These are phyloP conservation scores for Apteryx mantelli DNA, from an alignment of 2,113 vertebrate genomes.

Conservation along the genomic window DNA sequence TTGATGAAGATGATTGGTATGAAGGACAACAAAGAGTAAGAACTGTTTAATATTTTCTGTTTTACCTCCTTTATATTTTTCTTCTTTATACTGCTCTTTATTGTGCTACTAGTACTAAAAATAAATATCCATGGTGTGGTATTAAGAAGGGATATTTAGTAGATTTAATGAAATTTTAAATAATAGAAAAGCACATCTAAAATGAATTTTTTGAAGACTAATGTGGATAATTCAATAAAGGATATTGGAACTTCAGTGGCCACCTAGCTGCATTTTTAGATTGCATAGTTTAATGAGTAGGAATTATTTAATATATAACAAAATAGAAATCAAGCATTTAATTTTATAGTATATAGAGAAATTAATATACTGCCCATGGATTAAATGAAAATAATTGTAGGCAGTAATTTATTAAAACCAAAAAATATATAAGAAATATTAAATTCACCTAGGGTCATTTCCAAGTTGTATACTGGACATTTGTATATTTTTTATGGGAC, in stretches of 20 bases:
- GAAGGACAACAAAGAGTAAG: conserved; percentile 83
- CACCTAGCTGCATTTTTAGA: background rate
- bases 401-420: background rate
- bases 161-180: background rate
- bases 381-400: background rate
- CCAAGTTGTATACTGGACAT: background rate
- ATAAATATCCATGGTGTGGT: background rate
- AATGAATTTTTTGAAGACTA: background rate
- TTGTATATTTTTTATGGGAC: conserved; percentile 1
- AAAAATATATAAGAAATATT: background rate
- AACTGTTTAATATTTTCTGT: conserved; percentile 46
- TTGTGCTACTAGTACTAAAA: background rate
- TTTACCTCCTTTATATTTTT: background rate
- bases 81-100: background rate
- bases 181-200: background rate
- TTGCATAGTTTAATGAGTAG: background rate
- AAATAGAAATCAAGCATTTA: background rate
- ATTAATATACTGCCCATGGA: background rate
- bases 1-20: conserved; percentile 84
- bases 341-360: background rate
- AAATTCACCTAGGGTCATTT: background rate
- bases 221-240: background rate
- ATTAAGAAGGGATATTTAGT: conserved; percentile 1
- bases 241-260: background rate
- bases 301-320: background rate